A percentile compares a stretch with the other conserved stretches of the same genome.
Conservation (phyloP, 64 coral and sea anemone species). For the Trachythela sp. region DNA sequence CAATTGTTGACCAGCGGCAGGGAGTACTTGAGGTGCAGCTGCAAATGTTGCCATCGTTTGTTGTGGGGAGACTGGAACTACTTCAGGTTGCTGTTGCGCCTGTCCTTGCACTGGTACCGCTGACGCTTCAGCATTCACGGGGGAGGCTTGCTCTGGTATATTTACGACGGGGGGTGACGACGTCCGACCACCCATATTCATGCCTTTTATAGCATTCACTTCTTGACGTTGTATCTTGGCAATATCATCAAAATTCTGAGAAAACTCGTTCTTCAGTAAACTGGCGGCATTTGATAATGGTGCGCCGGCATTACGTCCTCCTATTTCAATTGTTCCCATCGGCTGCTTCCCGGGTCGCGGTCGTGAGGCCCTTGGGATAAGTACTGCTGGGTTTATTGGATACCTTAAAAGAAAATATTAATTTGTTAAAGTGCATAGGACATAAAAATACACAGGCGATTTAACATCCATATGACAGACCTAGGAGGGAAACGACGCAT, state of each 20-base stretch:
- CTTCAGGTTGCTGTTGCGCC: slow-evolving; percentile 5
- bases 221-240: slow-evolving; percentile 19
- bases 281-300: neutral
- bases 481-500: no score
- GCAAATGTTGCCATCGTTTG: neutral
- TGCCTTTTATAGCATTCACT: slow-evolving; percentile 14
- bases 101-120: slow-evolving; percentile 13
- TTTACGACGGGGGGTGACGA: neutral
- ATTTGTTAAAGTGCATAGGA: neutral
- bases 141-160: neutral
- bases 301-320: neutral
- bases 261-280: slow-evolving; percentile 6
- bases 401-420: neutral
- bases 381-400: neutral
- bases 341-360: neutral
- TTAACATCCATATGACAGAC: no score
- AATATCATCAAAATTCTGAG: neutral
- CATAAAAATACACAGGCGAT: no score
- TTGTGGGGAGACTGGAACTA: neutral
- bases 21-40: neutral
- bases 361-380: neutral
- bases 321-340: neutral
- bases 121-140: neutral
- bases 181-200: neutral
- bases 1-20: neutral